These are phyloP conservation scores for Stenurella melanura DNA, from an alignment of 2,888 invertebrate genomes.

Conservation along the genomic window DNA sequence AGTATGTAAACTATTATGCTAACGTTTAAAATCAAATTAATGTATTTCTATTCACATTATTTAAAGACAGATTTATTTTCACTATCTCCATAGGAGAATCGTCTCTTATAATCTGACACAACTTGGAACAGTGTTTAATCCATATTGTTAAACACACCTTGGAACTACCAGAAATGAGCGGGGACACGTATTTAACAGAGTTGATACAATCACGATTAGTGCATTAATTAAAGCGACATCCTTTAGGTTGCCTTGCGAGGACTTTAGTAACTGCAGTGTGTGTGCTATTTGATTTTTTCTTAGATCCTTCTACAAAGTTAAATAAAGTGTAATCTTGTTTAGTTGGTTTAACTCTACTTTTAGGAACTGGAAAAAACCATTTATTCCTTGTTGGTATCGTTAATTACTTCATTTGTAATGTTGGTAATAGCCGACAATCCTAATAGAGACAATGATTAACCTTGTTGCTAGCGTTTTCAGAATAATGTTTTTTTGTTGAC, in stretches of 20 bases:
- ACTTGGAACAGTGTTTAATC: too few species aligned
- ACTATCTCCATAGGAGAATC: too few species aligned
- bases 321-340: not conserved
- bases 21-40: too few species aligned
- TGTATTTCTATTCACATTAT: too few species aligned
- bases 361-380: slow-evolving; percentile 3
- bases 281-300: not conserved
- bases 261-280: not conserved
- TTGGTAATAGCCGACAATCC: slow-evolving; percentile 14
- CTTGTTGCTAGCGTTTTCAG: slow-evolving; percentile 1
- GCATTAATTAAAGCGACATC: not conserved
- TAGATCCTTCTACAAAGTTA: not conserved
- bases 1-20: too few species aligned
- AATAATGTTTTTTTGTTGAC: not conserved
- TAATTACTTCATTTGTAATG: slow-evolving; percentile 26
- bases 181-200: not conserved
- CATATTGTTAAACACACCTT: too few species aligned
- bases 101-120: too few species aligned
- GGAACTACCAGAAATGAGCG: not conserved
- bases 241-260: not conserved
- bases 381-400: slow-evolving; percentile 2
- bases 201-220: not conserved
- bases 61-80: too few species aligned
- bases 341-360: slow-evolving; percentile 6
- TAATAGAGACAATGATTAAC: not conserved